Percentiles rank a stretch among this genome's conserved stretches.
phyloP scores from a whole-genome alignment of 2,113 vertebrate species.

The Phodopus roborovskii region DNA sequence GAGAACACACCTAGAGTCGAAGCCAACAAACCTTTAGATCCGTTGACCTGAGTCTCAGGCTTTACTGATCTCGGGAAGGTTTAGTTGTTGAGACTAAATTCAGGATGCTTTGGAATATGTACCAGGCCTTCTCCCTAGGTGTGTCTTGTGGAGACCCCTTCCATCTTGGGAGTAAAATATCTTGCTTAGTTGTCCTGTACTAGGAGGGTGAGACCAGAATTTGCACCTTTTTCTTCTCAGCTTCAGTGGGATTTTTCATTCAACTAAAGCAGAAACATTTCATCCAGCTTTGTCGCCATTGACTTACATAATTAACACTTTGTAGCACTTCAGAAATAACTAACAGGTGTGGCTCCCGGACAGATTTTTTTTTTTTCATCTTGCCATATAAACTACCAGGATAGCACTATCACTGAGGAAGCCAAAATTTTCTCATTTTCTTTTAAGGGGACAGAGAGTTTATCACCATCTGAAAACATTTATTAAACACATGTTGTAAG shows the following conservation, averaged over 20 bases:
- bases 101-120: neutral
- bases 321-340: neutral
- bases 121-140: neutral
- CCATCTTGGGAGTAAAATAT: neutral
- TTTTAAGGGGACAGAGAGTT: constrained; percentile 42
- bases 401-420: neutral
- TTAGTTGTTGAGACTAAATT: neutral
- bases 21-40: neutral
- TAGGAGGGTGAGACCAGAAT: neutral
- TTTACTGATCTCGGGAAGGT: neutral
- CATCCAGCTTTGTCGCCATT: neutral
- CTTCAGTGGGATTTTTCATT: neutral
- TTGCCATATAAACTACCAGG: neutral
- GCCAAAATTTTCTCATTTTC: neutral
- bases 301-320: constrained; percentile 49
- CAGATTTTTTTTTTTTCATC: constrained; percentile 54
- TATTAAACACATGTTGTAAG: constrained; percentile 59
- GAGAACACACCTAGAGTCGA: neutral
- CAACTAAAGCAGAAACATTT: constrained; percentile 43
- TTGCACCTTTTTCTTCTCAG: neutral
- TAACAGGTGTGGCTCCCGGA: neutral
- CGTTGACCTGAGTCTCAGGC: neutral
- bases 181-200: neutral
- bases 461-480: constrained; percentile 67
- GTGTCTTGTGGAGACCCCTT: neutral